A percentile compares a stretch with the other conserved stretches of the same genome.
phyloP scores from a whole-genome alignment of 1,140 invertebrate genomes.

The Drosophila saltans region DNA sequence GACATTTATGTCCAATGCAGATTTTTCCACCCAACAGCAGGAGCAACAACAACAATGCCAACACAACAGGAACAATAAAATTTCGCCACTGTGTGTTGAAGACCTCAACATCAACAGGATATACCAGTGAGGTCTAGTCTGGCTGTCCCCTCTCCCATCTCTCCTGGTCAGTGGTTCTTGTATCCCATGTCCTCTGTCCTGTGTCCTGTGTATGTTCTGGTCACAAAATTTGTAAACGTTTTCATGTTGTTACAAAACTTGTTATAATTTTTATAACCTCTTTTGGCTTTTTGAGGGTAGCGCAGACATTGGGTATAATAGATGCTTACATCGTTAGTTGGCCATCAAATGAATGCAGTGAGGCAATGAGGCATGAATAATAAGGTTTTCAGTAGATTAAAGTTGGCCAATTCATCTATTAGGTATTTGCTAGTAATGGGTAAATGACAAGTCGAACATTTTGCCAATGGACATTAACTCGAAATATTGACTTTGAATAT shows the following conservation, averaged over 20 bases:
- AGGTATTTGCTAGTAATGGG: no score
- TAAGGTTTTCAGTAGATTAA: no score
- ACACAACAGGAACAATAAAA: constrained; percentile 64
- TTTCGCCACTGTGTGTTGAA: constrained; percentile 54
- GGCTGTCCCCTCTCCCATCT: constrained; percentile 40
- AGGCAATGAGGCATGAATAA: no score
- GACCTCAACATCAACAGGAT: constrained; percentile 45
- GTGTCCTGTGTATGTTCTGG: constrained; percentile 7
- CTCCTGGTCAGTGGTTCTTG: not conserved
- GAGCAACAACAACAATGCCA: constrained; percentile 45
- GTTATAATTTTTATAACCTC: constrained; percentile 71
- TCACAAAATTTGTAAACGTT: constrained; percentile 72
- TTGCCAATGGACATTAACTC: no score
- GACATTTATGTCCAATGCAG: constrained; percentile 81
- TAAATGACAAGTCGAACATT: no score
- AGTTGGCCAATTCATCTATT: no score
- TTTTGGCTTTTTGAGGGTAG: constrained; percentile 35
- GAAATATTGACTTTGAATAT: no score
- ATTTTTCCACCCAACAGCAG: constrained; percentile 64
- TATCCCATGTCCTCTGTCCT: not conserved
- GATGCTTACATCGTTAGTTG: constrained; percentile 17
- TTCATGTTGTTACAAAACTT: constrained; percentile 79
- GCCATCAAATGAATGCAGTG: no score
- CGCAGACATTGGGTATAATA: constrained; percentile 23
- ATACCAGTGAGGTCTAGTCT: constrained; percentile 32